phyloP scores from a whole-genome alignment of 2,113 vertebrate genomes.

The Leptodactylus fuscus region DNA sequence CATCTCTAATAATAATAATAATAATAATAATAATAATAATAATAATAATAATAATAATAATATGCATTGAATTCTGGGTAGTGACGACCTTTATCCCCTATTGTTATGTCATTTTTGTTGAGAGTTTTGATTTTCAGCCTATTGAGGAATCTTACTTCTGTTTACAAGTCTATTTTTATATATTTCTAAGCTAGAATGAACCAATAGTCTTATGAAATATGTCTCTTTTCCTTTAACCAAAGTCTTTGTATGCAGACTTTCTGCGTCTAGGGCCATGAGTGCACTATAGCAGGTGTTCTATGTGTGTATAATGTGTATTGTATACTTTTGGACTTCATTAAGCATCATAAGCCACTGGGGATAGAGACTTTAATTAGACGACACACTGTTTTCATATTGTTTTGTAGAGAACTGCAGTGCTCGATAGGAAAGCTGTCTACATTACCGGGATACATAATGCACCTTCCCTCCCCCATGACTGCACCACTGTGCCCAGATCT shows the following conservation, averaged over 20 bases:
- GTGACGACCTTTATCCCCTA: not conserved
- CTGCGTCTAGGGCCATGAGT: not conserved
- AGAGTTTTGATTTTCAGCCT: too few relatives aligned
- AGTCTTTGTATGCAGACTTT: not conserved
- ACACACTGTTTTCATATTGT: slow-evolving; percentile 34
- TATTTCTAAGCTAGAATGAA: not conserved
- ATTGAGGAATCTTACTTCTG: too few relatives aligned
- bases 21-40: too few relatives aligned
- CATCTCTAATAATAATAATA: too few relatives aligned
- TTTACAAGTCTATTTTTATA: too few relatives aligned
- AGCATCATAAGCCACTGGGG: slow-evolving; percentile 22
- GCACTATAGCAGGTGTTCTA: not conserved
- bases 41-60: too few relatives aligned
- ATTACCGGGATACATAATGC: slow-evolving; percentile 27
- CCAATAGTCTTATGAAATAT: not conserved
- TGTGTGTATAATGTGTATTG: slow-evolving; percentile 17
- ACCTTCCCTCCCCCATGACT: slow-evolving; percentile 25
- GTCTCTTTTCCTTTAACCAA: not conserved
- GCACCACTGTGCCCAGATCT: not conserved
- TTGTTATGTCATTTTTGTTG: too few relatives aligned
- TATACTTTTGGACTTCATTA: slow-evolving; percentile 33
- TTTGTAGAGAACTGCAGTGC: not conserved
- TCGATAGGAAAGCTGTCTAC: slow-evolving; percentile 10
- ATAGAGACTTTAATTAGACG: slow-evolving; percentile 39
- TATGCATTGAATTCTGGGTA: too few relatives aligned